Evolutionary conservation across 2,113 vertebrate species (phyloP).

Genomic region (Ictalurus punctatus): DNA sequence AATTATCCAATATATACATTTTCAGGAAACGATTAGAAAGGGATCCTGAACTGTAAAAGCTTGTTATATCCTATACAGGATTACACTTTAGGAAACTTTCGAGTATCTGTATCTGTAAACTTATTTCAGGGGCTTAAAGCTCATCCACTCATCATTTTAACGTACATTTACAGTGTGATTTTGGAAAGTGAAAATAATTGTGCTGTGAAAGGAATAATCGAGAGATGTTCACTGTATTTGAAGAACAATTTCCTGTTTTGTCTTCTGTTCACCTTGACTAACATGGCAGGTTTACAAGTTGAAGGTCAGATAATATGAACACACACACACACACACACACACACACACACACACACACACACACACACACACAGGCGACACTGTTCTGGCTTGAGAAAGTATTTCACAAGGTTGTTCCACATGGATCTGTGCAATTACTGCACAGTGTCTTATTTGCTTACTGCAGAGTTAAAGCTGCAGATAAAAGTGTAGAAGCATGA

Average conservation of each 20-base stretch:
- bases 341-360: neutral
- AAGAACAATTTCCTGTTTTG: neutral
- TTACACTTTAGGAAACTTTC: neutral
- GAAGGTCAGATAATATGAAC: neutral
- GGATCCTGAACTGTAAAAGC: neutral
- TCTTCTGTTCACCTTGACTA: neutral
- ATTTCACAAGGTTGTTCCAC: neutral
- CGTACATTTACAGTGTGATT: neutral
- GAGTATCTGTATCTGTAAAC: neutral
- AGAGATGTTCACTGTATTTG: neutral
- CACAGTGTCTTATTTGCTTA: neutral
- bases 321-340: neutral
- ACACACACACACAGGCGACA: neutral
- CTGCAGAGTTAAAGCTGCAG: neutral
- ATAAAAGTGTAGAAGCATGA: neutral
- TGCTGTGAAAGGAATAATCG: neutral
- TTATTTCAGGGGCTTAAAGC: neutral
- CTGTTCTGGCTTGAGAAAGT: neutral
- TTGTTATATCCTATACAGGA: neutral
- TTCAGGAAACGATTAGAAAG: neutral
- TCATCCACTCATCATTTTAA: neutral
- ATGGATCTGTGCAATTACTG: neutral
- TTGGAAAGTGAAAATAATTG: neutral
- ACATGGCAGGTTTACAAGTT: neutral
- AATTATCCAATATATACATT: neutral